Percentiles rank a stretch among this genome's conserved stretches.
phyloP scores from a whole-genome alignment of 2,888 invertebrate species.

The Cosmia trapezina region DNA sequence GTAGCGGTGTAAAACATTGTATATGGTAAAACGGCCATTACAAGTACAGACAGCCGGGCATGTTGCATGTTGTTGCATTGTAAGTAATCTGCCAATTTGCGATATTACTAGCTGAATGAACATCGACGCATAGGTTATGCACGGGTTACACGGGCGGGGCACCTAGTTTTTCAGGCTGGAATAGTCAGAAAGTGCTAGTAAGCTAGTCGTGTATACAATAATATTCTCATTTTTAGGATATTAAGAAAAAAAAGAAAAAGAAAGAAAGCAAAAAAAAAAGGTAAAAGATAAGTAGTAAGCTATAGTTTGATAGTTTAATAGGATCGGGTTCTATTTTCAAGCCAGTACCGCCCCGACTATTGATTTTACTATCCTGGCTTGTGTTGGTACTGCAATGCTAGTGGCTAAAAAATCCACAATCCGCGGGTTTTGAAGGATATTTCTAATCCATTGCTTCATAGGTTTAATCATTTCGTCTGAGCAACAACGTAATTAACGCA shows the following conservation, averaged over 20 bases:
- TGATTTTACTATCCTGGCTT: background rate
- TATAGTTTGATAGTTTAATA: too few species aligned
- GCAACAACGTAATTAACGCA: background rate
- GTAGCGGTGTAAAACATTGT: conserved; percentile 51
- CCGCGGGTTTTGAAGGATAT: too few species aligned
- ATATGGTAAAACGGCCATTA: conserved; percentile 60
- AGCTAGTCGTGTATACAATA: background rate
- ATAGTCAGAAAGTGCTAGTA: background rate
- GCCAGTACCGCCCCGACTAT: background rate
- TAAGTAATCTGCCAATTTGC: conserved; percentile 66
- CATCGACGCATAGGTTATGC: conserved; percentile 36
- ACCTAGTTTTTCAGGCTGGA: background rate
- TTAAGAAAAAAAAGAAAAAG: too few species aligned
- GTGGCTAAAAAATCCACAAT: too few species aligned
- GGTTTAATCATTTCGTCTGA: too few species aligned
- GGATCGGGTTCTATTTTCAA: background rate
- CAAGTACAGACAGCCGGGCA: conserved; percentile 48
- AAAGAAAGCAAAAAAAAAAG: too few species aligned
- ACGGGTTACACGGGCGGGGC: background rate
- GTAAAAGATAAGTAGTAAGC: too few species aligned
- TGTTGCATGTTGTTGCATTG: conserved; percentile 57
- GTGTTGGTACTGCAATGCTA: too few species aligned
- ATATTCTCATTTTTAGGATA: background rate
- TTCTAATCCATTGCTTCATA: too few species aligned
- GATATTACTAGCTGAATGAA: conserved; percentile 58